A percentile compares a stretch with the other conserved stretches of the same genome.
These are phyloP conservation scores for Agelastica alni DNA, from an alignment of 2,888 invertebrate species.

Conservation along the genomic window DNA sequence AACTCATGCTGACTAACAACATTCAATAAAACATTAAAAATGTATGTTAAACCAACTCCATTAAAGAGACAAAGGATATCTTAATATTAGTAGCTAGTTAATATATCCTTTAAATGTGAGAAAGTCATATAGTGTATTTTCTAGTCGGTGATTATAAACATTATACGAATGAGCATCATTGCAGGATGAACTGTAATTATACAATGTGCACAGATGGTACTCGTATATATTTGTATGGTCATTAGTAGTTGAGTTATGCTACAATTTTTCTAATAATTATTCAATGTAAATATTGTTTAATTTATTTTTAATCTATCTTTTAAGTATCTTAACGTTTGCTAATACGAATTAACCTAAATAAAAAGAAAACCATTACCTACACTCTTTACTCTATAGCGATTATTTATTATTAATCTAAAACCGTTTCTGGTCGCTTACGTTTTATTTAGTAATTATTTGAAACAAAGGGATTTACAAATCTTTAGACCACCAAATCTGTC, in stretches of 20 bases:
- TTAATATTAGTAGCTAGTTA: constrained; percentile 12
- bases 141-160: constrained; percentile 37
- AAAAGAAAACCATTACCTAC: too few species aligned
- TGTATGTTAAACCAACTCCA: constrained; percentile 15
- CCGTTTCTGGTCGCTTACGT: too few species aligned
- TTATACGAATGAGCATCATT: constrained; percentile 36
- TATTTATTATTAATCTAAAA: too few species aligned
- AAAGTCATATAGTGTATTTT: constrained; percentile 41
- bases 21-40: constrained; percentile 17
- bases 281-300: constrained; percentile 34
- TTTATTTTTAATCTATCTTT: constrained; percentile 36
- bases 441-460: too few species aligned
- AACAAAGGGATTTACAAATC: too few species aligned
- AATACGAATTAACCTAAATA: too few species aligned
- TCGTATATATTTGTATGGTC: too few species aligned
- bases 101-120: constrained; percentile 33
- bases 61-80: constrained; percentile 20
- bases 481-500: too few species aligned
- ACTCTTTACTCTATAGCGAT: too few species aligned
- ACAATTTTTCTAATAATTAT: constrained; percentile 31
- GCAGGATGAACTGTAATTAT: constrained; percentile 40
- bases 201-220: constrained; percentile 33
- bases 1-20: constrained; percentile 5
- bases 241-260: constrained; percentile 31
- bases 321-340: constrained; percentile 4